Evolutionary conservation across 2,797 vertebrate genomes (phyloP), one percentile per base, ranked within the genome.

Genomic region (Pampus argenteus): DNA sequence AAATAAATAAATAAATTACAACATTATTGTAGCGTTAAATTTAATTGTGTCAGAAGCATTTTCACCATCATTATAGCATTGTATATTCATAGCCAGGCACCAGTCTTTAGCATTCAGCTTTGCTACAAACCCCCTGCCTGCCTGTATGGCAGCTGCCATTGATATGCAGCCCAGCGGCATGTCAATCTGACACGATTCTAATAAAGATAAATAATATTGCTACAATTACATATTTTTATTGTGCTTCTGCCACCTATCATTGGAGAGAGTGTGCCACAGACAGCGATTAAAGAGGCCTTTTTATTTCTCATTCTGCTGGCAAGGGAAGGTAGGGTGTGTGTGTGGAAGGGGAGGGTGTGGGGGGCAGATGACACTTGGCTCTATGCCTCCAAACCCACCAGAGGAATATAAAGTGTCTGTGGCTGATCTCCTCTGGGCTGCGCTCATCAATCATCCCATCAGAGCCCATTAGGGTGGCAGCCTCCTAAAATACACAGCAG

Each of bases 151-250:
- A 87, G 86, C 80, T 87, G 71, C 76, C 86, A 90, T 86, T 91
- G 90, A 93, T 88, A 92, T 92, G 91, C 89, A 91, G 80, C 71
- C 88, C 88, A 79, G 85, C 81, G 36, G 83, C 88, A 66, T 66
- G 90, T 93, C 92, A 91, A 85, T 86, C 84, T 93, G 92, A 94
- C 93, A 92, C 88, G 93, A 93, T 92, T 83, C 90, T 94, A 93
- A 95, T 94, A 95, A 94, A 93, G 94, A 94, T 93, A 92, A 94
- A 95, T 94, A 94, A 93, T 92, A 93, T 85, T 79, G 86, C 89
- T 61, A 76, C 89, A 91, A 93, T 92, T 92, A 92, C 88, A 89
- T 69, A 79, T 90, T 93, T 92, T 89, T 83, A 92, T 91, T 86
- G 79, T 86, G 88, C 82, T 79, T 86, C 82, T 86, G 84, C 80